Conservation (phyloP, 2,113 vertebrate genomes). For the Lasiurus borealis region DNA sequence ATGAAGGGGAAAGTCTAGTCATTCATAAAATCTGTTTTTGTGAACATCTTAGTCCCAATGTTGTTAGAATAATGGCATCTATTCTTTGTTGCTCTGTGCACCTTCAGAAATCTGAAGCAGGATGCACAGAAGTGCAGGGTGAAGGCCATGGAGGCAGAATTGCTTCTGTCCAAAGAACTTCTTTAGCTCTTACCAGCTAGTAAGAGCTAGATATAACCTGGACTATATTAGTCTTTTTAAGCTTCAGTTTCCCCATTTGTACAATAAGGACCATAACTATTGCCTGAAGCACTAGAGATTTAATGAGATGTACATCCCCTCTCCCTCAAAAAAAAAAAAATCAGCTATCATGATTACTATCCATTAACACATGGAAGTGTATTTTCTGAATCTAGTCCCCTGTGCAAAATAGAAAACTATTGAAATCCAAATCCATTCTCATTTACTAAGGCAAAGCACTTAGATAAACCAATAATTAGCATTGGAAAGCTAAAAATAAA, state of each 20-base stretch:
- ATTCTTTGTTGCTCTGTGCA: not conserved
- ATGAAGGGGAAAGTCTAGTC: constrained; percentile 34
- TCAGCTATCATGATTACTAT: not conserved
- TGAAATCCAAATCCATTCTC: constrained; percentile 64
- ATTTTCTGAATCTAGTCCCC: constrained; percentile 48
- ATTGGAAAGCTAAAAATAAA: constrained; percentile 57
- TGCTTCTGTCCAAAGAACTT: not conserved
- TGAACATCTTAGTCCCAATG: not conserved
- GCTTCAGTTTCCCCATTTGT: not conserved
- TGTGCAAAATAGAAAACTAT: constrained; percentile 57
- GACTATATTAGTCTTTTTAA: not conserved
- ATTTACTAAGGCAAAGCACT: constrained; percentile 46
- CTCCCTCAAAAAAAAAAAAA: not conserved
- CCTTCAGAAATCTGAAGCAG: not conserved
- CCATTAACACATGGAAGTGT: not conserved
- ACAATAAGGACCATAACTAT: not conserved
- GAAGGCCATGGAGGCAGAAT: not conserved
- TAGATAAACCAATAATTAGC: constrained; percentile 69
- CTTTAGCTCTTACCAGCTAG: not conserved
- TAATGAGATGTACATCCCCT: not conserved
- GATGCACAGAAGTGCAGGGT: not conserved
- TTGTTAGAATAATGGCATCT: not conserved
- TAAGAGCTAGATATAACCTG: not conserved
- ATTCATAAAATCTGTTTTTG: not conserved
- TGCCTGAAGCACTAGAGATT: not conserved